Evolutionary conservation across 1,140 invertebrate species (phyloP).

Genomic region (Megalonaias nervosa): DNA sequence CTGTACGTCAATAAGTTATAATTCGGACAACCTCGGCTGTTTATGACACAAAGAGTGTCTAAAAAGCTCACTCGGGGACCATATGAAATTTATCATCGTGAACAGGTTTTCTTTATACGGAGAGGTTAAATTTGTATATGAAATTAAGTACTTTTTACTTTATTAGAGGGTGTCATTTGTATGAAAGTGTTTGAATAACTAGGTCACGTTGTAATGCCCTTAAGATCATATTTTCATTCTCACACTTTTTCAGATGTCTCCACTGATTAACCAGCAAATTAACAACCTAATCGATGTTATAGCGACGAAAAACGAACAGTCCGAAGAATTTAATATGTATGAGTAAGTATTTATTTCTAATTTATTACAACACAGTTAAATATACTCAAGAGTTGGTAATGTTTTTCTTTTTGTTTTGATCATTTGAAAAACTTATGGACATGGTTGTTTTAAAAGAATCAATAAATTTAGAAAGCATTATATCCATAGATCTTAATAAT

Average conservation of each 20-base stretch:
- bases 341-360: slow-evolving; percentile 52
- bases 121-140: neutral
- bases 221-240: neutral
- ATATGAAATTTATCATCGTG: neutral
- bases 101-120: neutral
- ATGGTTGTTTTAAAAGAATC: no score
- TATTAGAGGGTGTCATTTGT: neutral
- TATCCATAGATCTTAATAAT: no score
- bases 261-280: slow-evolving; percentile 57
- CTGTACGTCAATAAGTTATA: no score
- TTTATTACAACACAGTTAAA: neutral
- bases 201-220: neutral
- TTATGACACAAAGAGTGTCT: no score
- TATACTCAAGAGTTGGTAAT: neutral
- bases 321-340: slow-evolving; percentile 51
- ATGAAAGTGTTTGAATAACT: slow-evolving; percentile 2
- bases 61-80: neutral
- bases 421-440: no score
- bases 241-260: slow-evolving; percentile 53
- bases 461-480: no score
- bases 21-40: no score
- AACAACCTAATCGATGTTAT: slow-evolving; percentile 55
- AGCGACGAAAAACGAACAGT: slow-evolving; percentile 35
- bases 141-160: neutral
- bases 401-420: neutral